Evolutionary conservation across 2,888 invertebrate genomes (phyloP), one percentile per base, ranked within the genome.

Genomic region (Synergus laeviventris): DNA sequence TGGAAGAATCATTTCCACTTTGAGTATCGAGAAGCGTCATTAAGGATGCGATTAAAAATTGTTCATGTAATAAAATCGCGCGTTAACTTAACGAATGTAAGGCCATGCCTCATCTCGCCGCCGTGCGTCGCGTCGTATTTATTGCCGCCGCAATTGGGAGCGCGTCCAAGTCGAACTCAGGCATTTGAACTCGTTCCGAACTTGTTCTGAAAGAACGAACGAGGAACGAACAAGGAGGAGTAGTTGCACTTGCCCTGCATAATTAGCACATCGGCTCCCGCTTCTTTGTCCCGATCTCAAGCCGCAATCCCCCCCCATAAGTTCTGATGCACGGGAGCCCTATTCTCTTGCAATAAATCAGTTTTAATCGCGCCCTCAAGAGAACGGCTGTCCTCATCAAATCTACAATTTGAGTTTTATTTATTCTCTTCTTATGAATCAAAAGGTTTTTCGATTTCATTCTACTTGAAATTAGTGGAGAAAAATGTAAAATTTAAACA

Each of bases 91-190:
- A 89, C 88, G 87, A 85, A 85, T 84, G 83, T 83, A 81, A 80
- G 76, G 81, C 82, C 82, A 82, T 87, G 84, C 81, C 84, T 86
- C 86, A 85, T 84, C 83, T 82, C 81, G 79, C 79, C 77, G 78
- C 38, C 18, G 77, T 75, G 80, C 81, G 81, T 84, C 84, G 85
- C 85, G 83, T 83, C 83, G 86, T 87, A 86, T 89, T 89, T 89
- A 87, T 88, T 86, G 87, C 88, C 77, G 77, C 81, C 81, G 89
- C 89, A 89, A 90, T 89, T 90, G 90, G 90, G 89, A 90, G 85
- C 82, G 79, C 82, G 86, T 89, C 89, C 89, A 89, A 89, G 83
- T 87, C 86, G 86, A 86, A 84, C 85, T 84, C 78, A 81, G 83
- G 83, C 81, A 81, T 79, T 81, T 80, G 81, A 73, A 77, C 75